phyloP scores from a whole-genome alignment of 2,113 vertebrate species.

The Strix aluco region DNA sequence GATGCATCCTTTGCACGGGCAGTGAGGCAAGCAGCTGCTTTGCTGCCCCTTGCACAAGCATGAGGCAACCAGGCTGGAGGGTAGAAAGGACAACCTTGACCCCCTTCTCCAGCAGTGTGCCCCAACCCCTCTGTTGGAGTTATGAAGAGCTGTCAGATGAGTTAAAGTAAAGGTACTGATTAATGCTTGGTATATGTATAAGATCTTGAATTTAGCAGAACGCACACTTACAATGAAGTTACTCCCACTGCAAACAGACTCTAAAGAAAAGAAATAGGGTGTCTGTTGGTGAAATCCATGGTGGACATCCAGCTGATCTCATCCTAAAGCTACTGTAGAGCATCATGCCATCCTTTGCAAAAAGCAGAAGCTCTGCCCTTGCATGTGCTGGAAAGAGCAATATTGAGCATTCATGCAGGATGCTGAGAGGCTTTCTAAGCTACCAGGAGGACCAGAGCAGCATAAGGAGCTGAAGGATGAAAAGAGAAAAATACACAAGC shows the following conservation, averaged over 20 bases:
- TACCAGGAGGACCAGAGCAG: neutral
- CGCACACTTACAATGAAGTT: neutral
- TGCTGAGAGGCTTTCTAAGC: neutral
- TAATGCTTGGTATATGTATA: neutral
- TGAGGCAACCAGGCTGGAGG: neutral
- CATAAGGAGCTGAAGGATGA: neutral
- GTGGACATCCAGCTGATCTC: neutral
- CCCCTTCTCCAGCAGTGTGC: accelerated
- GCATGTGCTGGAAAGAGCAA: neutral
- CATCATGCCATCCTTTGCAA: neutral
- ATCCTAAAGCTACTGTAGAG: neutral
- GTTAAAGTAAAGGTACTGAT: neutral
- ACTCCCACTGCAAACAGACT: neutral
- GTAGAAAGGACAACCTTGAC: neutral
- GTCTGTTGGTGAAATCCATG: neutral
- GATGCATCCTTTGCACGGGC: accelerated
- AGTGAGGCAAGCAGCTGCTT: neutral
- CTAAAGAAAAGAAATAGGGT: neutral
- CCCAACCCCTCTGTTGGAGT: accelerated
- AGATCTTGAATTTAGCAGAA: neutral
- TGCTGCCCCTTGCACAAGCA: accelerated
- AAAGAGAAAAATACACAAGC: neutral
- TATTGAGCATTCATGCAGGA: neutral
- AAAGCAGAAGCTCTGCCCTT: neutral
- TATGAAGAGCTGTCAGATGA: neutral